These are phyloP conservation scores for Nasonia oneida DNA, from an alignment of 2,888 invertebrate genomes.

Conservation along the genomic window DNA sequence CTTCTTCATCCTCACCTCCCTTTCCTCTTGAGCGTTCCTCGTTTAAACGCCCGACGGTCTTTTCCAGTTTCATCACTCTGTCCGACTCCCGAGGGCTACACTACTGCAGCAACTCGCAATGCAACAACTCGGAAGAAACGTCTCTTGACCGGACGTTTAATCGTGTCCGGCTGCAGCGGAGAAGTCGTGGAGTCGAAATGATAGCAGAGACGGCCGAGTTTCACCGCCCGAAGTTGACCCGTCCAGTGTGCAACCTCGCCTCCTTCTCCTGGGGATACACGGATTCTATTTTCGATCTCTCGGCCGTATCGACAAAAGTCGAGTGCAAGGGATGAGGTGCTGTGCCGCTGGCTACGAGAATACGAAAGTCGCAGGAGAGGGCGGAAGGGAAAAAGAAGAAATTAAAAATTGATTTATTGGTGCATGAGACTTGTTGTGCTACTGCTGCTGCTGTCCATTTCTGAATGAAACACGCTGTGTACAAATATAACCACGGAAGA, in stretches of 20 bases:
- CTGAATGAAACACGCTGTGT: not conserved
- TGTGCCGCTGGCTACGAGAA: not conserved
- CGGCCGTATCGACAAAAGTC: slow-evolving; percentile 44
- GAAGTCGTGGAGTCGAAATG: not conserved
- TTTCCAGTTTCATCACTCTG: not conserved
- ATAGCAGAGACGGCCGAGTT: slow-evolving; percentile 7
- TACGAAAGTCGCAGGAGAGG: slow-evolving; percentile 8
- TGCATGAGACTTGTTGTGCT: not conserved
- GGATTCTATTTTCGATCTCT: slow-evolving; percentile 52
- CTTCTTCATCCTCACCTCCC: not conserved
- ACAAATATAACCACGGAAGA: not conserved
- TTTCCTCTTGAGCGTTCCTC: not conserved
- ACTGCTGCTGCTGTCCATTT: not conserved
- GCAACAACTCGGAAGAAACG: not conserved
- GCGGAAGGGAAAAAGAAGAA: slow-evolving; percentile 11
- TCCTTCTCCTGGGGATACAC: slow-evolving; percentile 30
- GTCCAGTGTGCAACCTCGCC: not conserved
- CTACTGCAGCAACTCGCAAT: not conserved
- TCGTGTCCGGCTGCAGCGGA: slow-evolving; percentile 27
- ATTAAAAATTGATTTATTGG: slow-evolving; percentile 58
- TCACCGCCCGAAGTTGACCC: slow-evolving; percentile 38
- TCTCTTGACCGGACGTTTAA: slow-evolving; percentile 27
- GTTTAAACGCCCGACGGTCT: slow-evolving; percentile 31
- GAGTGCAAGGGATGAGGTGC: not conserved
- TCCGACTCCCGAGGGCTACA: not conserved